These are phyloP conservation scores for Chymomyza costata DNA, from an alignment of 1,140 invertebrate genomes.

Conservation along the genomic window DNA sequence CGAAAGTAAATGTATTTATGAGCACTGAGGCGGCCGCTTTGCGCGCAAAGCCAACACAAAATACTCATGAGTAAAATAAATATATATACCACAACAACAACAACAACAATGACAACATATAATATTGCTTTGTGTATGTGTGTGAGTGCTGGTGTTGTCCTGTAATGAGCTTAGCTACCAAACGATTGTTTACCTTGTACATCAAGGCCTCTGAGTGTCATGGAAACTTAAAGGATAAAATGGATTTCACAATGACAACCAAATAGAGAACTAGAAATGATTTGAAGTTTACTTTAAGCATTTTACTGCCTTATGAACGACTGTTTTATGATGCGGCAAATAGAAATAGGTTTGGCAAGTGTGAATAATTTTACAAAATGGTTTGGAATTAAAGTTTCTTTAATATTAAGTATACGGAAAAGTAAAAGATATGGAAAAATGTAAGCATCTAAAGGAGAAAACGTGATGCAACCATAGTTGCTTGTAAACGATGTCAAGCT, in stretches of 20 bases:
- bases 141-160: background rate
- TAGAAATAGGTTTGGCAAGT: conserved; percentile 12
- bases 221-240: no score
- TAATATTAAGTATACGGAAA: no score
- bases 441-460: no score
- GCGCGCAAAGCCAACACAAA: conserved; percentile 35
- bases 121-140: background rate
- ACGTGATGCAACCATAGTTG: no score
- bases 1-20: conserved; percentile 71
- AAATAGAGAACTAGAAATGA: background rate
- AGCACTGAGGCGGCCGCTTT: conserved; percentile 28
- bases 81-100: conserved; percentile 4
- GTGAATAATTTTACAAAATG: no score
- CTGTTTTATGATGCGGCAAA: no score
- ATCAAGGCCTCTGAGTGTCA: background rate
- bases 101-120: conserved; percentile 13
- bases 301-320: no score
- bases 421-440: no score
- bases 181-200: conserved; percentile 5
- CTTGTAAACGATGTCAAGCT: no score
- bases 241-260: no score
- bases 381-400: no score
- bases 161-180: conserved; percentile 31
- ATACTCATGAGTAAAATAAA: conserved; percentile 66
- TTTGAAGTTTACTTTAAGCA: no score